Evolutionary conservation across 1,140 invertebrate genomes (phyloP).

Genomic region (Habropoda laboriosa): DNA sequence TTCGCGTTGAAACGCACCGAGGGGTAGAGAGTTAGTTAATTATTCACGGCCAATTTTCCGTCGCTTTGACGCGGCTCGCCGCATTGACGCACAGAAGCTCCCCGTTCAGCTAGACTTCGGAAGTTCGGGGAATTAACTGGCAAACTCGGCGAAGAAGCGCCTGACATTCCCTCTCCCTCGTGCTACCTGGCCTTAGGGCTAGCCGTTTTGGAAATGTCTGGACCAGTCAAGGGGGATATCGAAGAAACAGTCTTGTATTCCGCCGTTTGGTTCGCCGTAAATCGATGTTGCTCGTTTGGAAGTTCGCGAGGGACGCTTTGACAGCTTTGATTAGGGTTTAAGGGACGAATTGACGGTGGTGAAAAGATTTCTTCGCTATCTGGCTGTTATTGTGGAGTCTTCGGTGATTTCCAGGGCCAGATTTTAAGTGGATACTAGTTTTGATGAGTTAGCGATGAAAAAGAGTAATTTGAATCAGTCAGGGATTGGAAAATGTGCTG

Average conservation of each 20-base stretch:
- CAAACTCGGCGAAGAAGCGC: slow-evolving; percentile 20
- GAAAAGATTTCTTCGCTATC: neutral
- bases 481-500: no score
- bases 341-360: no score
- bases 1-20: neutral
- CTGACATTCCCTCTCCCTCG: neutral
- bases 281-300: neutral
- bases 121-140: slow-evolving; percentile 29
- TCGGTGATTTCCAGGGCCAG: no score
- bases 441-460: no score
- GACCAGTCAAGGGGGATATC: neutral
- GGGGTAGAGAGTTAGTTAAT: slow-evolving; percentile 24
- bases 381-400: no score
- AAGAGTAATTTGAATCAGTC: no score
- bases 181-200: neutral
- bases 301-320: neutral
- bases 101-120: neutral
- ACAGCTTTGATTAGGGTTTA: neutral
- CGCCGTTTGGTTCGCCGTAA: neutral
- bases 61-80: slow-evolving; percentile 25
- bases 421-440: no score
- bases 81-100: slow-evolving; percentile 25
- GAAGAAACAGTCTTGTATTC: neutral
- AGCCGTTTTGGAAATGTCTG: neutral
- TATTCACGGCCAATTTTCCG: slow-evolving; percentile 47